These are phyloP conservation scores for Epicauta chinensis DNA, from an alignment of 1,140 invertebrate species.

Conservation along the genomic window DNA sequence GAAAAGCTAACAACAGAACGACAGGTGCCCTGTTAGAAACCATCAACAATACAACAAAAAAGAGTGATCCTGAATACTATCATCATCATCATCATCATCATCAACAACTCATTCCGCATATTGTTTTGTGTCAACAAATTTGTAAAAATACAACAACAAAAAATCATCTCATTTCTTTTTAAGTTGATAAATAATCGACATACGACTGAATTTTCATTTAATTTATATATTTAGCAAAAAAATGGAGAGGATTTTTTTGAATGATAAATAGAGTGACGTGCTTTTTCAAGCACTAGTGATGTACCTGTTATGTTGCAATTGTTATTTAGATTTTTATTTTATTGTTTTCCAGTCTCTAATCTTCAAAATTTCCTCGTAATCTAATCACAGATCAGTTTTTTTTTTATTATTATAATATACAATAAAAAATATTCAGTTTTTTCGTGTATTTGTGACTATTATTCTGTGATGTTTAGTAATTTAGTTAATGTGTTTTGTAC, in stretches of 20 bases:
- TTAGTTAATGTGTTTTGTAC: background rate
- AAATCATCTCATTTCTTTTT: conserved; percentile 15
- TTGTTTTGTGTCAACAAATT: background rate
- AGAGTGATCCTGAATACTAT: background rate
- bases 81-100: conserved; percentile 19
- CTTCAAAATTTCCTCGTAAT: background rate
- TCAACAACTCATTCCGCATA: conserved; percentile 27
- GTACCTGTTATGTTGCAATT: conserved; percentile 42
- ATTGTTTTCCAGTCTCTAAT: conserved; percentile 31
- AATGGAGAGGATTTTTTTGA: no score
- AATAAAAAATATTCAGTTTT: conserved; percentile 6
- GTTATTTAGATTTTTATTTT: conserved; percentile 39
- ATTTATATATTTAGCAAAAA: no score
- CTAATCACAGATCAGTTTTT: background rate
- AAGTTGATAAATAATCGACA: conserved; percentile 3
- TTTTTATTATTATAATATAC: conserved; percentile 11
- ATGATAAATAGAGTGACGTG: no score
- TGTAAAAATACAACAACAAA: no score
- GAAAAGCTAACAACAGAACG: conserved; percentile 38
- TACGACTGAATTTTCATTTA: conserved; percentile 23
- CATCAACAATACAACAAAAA: background rate
- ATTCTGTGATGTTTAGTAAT: conserved; percentile 32
- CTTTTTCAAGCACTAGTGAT: conserved; percentile 28
- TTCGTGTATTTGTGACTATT: conserved; percentile 29
- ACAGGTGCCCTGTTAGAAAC: conserved; percentile 35